Evolutionary conservation across 2,113 vertebrate genomes (phyloP), one percentile per base, ranked within the genome.

Genomic region (Psophia crepitans): DNA sequence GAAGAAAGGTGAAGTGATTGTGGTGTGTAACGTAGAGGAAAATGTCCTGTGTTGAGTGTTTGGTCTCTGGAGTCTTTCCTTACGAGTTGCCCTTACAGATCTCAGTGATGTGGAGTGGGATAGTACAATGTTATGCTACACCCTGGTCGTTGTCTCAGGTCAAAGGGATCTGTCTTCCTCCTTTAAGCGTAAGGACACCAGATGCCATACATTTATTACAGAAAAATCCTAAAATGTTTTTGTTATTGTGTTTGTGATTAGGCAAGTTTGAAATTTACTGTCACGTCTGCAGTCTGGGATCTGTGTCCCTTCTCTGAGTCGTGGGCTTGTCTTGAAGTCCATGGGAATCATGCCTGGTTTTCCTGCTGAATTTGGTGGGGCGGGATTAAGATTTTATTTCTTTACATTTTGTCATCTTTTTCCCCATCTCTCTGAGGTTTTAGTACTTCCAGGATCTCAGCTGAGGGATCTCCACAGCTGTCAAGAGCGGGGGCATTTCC

Each of bases 381-480:
- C 26, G 4, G 60, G 39, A 65, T 63, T 69, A 74, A 64, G 37
- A 30, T 54, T 90, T 87, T 41, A 5, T 77, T 79, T 71, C 11
- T 65, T 92, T 48, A 1, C 70, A 13, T 87, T 94, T 90, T 84
- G 15, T 71, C 64, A 70, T 84, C 24, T 7, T 56, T 63, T 26
- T 60, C 30, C 43, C 33, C 8, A 24, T 65, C 13, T 76, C 27
- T 88, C 32, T 89, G 95, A 95, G 84, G 61, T 91, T 94, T 94
- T 53, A 89, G 56, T 37, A n/a, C 43, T 96, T 91, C 84, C 89
- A 91, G 84, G 84, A 89, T 93, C 89, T 84, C 94, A 82, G 14
- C 77, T 79, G 91, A 71, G 74, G 65, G 43, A 75, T 73, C 19
- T 87, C 33, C 17, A 32, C 19, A 28, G 53, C 32, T 93, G 81